Percentiles rank a stretch among this genome's conserved stretches.
Conservation (phyloP, 2,888 invertebrate genomes). For the Nomada fucata region DNA sequence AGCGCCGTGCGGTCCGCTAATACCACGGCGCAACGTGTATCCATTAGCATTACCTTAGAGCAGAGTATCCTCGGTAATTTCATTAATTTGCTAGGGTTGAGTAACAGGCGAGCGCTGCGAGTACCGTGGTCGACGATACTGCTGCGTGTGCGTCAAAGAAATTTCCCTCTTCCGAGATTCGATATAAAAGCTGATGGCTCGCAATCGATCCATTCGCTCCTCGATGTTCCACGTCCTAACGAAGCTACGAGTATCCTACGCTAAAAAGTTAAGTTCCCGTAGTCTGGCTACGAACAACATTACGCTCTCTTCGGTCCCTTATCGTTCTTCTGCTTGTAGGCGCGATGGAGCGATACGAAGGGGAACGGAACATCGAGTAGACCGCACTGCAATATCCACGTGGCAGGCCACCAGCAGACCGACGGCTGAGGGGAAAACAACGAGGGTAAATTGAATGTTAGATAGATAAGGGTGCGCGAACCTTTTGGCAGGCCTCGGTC, state of each 20-base stretch:
- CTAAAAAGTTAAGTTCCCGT: too few species aligned
- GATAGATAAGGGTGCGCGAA: background rate
- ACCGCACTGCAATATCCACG: too few species aligned
- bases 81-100: slow-evolving; percentile 45
- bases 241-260: too few species aligned
- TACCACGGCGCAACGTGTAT: too few species aligned
- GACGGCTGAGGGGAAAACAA: background rate
- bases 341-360: too few species aligned
- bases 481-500: background rate
- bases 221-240: too few species aligned
- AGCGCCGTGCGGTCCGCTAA: too few species aligned
- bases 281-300: too few species aligned
- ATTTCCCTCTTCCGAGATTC: background rate
- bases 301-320: too few species aligned
- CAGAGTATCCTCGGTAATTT: slow-evolving; percentile 42
- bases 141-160: background rate
- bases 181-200: background rate
- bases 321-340: too few species aligned
- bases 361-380: too few species aligned
- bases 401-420: too few species aligned
- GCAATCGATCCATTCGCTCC: background rate
- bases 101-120: slow-evolving; percentile 15
- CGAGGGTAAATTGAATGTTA: background rate
- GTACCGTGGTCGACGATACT: background rate
- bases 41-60: slow-evolving; percentile 33